Conservation (phyloP, 2,797 vertebrate genomes). For the Trachurus trachurus region DNA sequence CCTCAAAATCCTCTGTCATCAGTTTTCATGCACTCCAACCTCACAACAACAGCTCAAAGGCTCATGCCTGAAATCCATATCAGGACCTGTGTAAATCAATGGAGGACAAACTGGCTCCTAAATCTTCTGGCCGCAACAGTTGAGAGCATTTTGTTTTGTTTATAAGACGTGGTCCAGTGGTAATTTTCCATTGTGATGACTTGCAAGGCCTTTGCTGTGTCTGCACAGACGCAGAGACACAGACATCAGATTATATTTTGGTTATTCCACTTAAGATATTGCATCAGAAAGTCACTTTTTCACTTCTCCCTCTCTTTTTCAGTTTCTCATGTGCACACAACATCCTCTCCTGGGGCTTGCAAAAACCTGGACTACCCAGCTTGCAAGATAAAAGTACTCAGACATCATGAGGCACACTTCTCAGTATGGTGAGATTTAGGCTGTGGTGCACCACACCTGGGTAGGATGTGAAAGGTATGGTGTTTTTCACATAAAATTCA, state of each 20-base stretch:
- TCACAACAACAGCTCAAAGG: slow-evolving; percentile 35
- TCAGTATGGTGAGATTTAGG: slow-evolving; percentile 37
- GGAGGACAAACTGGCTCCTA: slow-evolving; percentile 30
- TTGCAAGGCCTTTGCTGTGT: slow-evolving; percentile 56
- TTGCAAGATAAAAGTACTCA: slow-evolving; percentile 50
- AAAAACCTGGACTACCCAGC: slow-evolving; percentile 61
- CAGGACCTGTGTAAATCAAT: slow-evolving; percentile 45
- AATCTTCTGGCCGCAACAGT: slow-evolving; percentile 21
- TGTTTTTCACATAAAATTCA: not conserved
- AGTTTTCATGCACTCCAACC: slow-evolving; percentile 31
- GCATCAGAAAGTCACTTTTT: slow-evolving; percentile 57
- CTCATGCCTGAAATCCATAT: slow-evolving; percentile 48
- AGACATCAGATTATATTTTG: slow-evolving; percentile 37
- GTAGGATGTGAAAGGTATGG: not conserved
- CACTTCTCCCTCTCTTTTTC: slow-evolving; percentile 21
- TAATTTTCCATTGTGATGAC: slow-evolving; percentile 57
- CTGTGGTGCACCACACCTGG: not conserved
- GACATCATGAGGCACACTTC: slow-evolving; percentile 52
- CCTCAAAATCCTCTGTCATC: slow-evolving; percentile 22
- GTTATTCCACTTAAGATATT: slow-evolving; percentile 53
- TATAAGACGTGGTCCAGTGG: slow-evolving; percentile 56
- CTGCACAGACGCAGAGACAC: slow-evolving; percentile 46
- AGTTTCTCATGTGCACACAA: slow-evolving; percentile 51
- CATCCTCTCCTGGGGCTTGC: slow-evolving; percentile 59
- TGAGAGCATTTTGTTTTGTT: slow-evolving; percentile 56